Conservation (phyloP, 2,797 vertebrate genomes). For the Peromyscus aztecus region DNA sequence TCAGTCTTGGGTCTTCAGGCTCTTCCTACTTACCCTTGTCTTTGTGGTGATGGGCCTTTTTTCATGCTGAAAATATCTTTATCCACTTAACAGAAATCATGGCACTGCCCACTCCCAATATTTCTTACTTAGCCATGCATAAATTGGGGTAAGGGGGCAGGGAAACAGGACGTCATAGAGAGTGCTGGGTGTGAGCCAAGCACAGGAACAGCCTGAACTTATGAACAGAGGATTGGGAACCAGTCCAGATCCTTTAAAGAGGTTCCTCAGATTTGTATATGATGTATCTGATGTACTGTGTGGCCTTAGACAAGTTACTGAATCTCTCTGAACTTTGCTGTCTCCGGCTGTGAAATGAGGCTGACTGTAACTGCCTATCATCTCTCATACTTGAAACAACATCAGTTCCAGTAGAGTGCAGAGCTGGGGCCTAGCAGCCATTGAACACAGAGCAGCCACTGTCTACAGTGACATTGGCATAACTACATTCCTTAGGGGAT, state of each 20-base stretch:
- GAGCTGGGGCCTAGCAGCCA: too few relatives aligned
- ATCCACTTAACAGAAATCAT: neutral
- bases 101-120: neutral
- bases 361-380: neutral
- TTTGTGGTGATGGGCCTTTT: neutral
- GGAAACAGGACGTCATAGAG: neutral
- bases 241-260: neutral
- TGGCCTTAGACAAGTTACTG: constrained; percentile 5
- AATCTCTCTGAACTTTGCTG: neutral
- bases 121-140: neutral
- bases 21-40: neutral
- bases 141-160: neutral
- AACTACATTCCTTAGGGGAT: neutral
- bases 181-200: neutral
- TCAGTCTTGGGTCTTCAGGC: neutral
- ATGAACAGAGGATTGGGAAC: neutral
- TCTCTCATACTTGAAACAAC: neutral
- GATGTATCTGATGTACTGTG: neutral
- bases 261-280: neutral
- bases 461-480: neutral
- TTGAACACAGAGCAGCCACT: neutral
- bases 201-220: neutral
- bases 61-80: neutral
- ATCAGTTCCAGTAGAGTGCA: neutral
- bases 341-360: neutral